A percentile compares a stretch with the other conserved stretches of the same genome.
These are phyloP conservation scores for Pionites leucogaster DNA, from an alignment of 2,113 vertebrate genomes.

Conservation along the genomic window DNA sequence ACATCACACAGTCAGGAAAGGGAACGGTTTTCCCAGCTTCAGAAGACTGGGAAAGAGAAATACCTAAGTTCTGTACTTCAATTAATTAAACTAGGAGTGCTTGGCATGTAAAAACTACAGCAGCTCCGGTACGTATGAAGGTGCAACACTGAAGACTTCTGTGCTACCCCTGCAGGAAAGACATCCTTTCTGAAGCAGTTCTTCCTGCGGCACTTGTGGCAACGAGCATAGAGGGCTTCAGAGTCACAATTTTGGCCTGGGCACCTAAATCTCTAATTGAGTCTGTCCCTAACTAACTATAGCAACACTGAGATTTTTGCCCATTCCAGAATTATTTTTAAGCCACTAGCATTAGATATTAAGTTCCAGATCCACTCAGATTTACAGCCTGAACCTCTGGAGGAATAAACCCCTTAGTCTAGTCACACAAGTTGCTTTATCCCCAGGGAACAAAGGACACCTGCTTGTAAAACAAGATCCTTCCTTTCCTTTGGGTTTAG, in stretches of 20 bases:
- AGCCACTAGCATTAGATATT: not conserved
- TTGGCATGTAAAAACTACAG: not conserved
- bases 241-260: not conserved
- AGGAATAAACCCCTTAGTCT: not conserved
- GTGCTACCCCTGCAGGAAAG: not conserved
- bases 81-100: not conserved
- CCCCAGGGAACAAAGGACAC: not conserved
- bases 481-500: fast-evolving
- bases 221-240: fast-evolving
- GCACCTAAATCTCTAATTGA: not conserved
- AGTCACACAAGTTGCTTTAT: not conserved
- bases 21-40: not conserved
- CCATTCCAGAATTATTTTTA: not conserved
- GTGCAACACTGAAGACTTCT: not conserved
- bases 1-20: not conserved
- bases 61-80: not conserved
- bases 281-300: not conserved
- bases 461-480: not conserved
- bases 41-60: not conserved
- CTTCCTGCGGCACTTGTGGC: not conserved
- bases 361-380: not conserved
- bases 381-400: not conserved
- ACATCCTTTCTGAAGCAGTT: not conserved
- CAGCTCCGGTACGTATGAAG: not conserved
- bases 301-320: not conserved